These are phyloP conservation scores for Lacerta viridis DNA, from an alignment of 2,797 vertebrate species.

Conservation along the genomic window DNA sequence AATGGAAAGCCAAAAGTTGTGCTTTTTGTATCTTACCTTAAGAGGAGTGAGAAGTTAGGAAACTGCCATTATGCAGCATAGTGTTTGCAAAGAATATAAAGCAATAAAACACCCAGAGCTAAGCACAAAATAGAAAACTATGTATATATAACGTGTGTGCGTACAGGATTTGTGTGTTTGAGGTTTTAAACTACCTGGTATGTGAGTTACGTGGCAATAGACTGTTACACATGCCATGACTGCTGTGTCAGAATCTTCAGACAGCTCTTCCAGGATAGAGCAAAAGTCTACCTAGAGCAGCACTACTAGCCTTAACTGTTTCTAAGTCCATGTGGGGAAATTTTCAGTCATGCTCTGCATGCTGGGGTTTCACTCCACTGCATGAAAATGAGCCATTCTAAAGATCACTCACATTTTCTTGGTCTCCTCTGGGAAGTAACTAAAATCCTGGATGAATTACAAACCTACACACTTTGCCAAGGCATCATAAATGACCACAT, in stretches of 20 bases:
- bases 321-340: not conserved
- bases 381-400: not conserved
- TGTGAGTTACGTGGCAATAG: not conserved
- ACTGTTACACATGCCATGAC: not conserved
- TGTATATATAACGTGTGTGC: not conserved
- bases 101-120: not conserved
- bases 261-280: not conserved
- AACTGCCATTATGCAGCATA: not conserved
- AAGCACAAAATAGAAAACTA: not conserved
- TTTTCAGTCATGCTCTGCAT: not conserved
- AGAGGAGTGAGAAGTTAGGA: not conserved
- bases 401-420: not conserved
- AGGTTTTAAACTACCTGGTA: not conserved
- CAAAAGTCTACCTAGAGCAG: fast-evolving
- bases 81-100: not conserved
- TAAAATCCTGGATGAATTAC: not conserved
- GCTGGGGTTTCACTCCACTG: not conserved
- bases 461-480: not conserved
- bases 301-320: constrained; percentile 2
- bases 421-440: not conserved
- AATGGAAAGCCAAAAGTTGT: not conserved
- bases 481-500: not conserved
- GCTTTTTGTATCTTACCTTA: not conserved
- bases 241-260: not conserved
- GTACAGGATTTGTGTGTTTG: not conserved